Conservation (phyloP, 2,113 vertebrate genomes). For the Rutilus rutilus region DNA sequence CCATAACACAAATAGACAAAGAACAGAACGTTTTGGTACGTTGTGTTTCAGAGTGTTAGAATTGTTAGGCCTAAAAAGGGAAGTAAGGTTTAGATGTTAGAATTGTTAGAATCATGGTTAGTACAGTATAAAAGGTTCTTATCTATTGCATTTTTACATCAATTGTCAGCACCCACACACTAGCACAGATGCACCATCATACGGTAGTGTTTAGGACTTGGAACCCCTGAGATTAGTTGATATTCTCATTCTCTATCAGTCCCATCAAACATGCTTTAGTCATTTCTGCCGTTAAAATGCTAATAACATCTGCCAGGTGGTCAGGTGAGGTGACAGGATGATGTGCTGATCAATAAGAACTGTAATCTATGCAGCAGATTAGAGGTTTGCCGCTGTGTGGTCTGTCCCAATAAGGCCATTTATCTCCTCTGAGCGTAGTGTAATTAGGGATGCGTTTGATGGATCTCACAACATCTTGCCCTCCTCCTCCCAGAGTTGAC, state of each 20-base stretch:
- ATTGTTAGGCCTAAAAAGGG: too few relatives aligned
- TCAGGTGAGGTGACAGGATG: conserved; percentile 28
- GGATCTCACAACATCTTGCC: conserved; percentile 17
- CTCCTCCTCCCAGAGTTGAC: not conserved
- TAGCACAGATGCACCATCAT: not conserved
- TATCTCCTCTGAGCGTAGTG: conserved; percentile 31
- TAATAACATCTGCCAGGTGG: conserved; percentile 43
- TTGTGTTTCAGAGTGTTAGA: too few relatives aligned
- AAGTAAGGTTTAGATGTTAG: too few relatives aligned
- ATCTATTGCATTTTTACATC: too few relatives aligned
- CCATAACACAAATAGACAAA: too few relatives aligned
- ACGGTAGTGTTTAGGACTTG: not conserved
- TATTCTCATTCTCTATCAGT: not conserved
- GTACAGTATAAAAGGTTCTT: too few relatives aligned
- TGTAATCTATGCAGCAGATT: conserved; percentile 43
- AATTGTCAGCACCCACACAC: not conserved
- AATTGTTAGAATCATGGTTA: too few relatives aligned
- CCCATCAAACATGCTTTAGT: conserved; percentile 8
- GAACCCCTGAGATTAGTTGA: not conserved
- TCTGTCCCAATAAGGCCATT: conserved; percentile 22
- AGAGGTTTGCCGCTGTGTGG: conserved; percentile 21
- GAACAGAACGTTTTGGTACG: too few relatives aligned
- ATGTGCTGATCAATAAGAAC: conserved; percentile 43
- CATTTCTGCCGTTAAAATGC: conserved; percentile 42
- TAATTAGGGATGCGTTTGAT: conserved; percentile 40